Evolutionary conservation across 2,797 vertebrate species (phyloP), one percentile per base, ranked within the genome.

Genomic region (Catamblyrhynchus diadema): DNA sequence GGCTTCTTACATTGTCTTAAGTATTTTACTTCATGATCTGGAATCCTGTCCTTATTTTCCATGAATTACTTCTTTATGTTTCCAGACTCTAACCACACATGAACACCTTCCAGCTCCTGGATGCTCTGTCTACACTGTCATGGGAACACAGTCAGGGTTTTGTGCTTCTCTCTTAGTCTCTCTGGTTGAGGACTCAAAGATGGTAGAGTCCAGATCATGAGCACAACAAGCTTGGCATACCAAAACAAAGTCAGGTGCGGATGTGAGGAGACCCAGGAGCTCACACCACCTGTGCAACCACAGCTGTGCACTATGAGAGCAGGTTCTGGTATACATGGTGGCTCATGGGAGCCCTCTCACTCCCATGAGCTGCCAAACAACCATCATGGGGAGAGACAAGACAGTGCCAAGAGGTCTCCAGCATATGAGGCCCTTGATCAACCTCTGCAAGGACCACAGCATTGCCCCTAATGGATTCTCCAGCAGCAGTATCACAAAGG

Each of bases 251-350:
- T 54, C 25, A 48, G 28, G 12, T 56, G 30, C 0, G 6, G 33
- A 41, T 70, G 12, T 53, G 69, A 91, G 47, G 42, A 62, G 37
- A 33, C 22, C 22, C 71, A 57, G 9, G 14, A 75, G 10, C 6
- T 72, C 45, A 47, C 8, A 41, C 7, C 28, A 9, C 5, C 2
- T 20, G 20, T 12, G 16, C 35, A 41, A 2, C 4, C 33, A 33
- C 23, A 90, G 30, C 24, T 0, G 0, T 28, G 20, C 7, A 8
- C 32, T 56, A 2, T 28, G 9, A 71, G 23, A 71, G 8, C 13
- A n/a, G 17, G 21, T 64, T 86, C 47, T 72, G 59, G 45, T 61
- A 61, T 22, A 6, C 0, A 6, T 18, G 14, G 20, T 8, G 47
- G 44, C 33, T 85, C 9, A 20, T 13, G 45, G 23, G 17, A 86